Conservation (phyloP, 2,113 vertebrate genomes). For the Oenanthe oenanthe region DNA sequence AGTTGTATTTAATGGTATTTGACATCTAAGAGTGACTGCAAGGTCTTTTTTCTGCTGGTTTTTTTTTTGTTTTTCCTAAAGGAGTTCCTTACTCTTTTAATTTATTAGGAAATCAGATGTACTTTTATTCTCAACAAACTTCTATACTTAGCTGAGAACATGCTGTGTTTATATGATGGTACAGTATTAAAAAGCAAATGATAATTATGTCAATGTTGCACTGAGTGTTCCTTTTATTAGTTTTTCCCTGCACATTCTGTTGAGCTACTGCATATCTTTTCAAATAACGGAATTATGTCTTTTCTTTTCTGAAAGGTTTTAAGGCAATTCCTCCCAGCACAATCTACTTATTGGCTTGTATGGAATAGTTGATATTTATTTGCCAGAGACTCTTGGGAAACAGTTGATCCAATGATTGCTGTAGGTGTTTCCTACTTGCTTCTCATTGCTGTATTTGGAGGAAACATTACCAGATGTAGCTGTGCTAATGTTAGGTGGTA, state of each 20-base stretch:
- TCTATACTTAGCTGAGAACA: not conserved
- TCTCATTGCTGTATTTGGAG: not conserved
- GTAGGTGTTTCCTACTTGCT: not conserved
- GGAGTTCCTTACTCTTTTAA: constrained; percentile 5
- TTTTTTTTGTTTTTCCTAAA: not conserved
- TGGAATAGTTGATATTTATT: not conserved
- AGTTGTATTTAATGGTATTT: constrained; percentile 62
- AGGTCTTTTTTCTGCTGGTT: constrained; percentile 28
- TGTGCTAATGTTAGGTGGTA: not conserved
- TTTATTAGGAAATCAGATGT: not conserved
- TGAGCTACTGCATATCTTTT: not conserved
- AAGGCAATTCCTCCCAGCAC: not conserved
- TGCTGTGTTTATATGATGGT: not conserved
- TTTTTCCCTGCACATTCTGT: not conserved
- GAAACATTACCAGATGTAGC: not conserved
- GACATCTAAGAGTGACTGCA: constrained; percentile 62
- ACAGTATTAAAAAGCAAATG: not conserved
- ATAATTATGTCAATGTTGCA: not conserved
- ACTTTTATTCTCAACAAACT: not conserved
- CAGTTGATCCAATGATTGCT: not conserved
- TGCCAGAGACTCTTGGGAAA: not conserved
- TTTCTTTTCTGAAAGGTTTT: not conserved
- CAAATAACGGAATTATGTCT: not conserved
- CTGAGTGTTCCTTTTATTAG: not conserved
- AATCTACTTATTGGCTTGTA: not conserved